A percentile compares a stretch with the other conserved stretches of the same genome.
phyloP scores from a whole-genome alignment of 37 sponge, comb jelly and placozoan genomes.

The Ephydatia muelleri region DNA sequence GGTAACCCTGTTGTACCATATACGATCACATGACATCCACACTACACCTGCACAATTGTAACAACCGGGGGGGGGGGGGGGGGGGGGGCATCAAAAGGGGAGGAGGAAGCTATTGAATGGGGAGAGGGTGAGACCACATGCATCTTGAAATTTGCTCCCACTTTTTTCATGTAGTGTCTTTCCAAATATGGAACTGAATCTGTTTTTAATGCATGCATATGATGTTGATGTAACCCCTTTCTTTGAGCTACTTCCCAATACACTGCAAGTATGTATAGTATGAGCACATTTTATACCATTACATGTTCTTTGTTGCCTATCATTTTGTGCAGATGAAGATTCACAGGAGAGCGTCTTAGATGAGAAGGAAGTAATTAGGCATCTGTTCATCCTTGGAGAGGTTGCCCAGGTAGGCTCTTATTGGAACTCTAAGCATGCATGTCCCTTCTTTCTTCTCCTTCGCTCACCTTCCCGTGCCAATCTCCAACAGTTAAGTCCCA shows the following conservation, averaged over 20 bases:
- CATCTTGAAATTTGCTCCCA: too few relatives aligned
- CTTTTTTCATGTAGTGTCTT: too few relatives aligned
- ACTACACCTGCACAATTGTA: too few relatives aligned
- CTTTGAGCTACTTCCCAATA: too few relatives aligned
- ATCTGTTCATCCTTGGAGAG: constrained; percentile 75
- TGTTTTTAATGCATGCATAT: too few relatives aligned
- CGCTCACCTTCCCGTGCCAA: background rate
- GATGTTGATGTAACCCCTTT: too few relatives aligned
- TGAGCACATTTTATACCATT: too few relatives aligned
- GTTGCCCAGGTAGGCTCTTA: constrained; percentile 54
- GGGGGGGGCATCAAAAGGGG: background rate
- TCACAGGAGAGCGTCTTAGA: background rate
- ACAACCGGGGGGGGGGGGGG: background rate
- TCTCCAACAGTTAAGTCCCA: constrained; percentile 39
- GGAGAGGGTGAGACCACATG: background rate
- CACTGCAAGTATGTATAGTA: too few relatives aligned
- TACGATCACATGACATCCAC: too few relatives aligned
- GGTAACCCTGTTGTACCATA: too few relatives aligned
- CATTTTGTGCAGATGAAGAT: background rate
- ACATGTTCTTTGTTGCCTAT: background rate
- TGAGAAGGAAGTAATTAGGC: constrained; percentile 30
- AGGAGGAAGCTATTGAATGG: background rate
- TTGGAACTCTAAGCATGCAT: background rate
- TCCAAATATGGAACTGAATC: too few relatives aligned
- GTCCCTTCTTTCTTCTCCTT: background rate